A percentile compares a stretch with the other conserved stretches of the same genome.
phyloP scores from a whole-genome alignment of 2,797 vertebrate species.

The Xiphorhynchus erythropygius region DNA sequence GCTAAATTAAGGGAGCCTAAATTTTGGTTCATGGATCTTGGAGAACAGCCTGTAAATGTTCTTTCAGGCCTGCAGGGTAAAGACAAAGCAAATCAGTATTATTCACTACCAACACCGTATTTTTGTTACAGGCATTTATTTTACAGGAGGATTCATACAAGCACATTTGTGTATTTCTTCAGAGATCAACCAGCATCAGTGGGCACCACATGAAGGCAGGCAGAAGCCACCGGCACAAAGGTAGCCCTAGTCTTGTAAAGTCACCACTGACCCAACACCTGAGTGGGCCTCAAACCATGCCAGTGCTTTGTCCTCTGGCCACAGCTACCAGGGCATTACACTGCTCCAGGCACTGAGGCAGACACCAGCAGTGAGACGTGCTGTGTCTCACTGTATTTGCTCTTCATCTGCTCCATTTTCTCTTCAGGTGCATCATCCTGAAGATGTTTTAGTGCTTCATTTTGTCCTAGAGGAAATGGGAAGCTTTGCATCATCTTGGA shows the following conservation, averaged over 20 bases:
- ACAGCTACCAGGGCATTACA: not conserved
- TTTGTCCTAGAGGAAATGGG: not conserved
- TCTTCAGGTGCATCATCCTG: not conserved
- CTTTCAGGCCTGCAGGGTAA: not conserved
- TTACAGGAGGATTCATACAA: not conserved
- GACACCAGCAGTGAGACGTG: not conserved
- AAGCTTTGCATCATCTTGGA: not conserved
- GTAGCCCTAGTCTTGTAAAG: not conserved
- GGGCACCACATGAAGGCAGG: not conserved
- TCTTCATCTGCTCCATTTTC: not conserved
- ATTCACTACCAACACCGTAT: not conserved
- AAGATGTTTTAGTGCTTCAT: not conserved
- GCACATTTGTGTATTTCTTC: not conserved
- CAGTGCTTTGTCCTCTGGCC: not conserved
- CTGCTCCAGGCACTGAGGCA: fast-evolving
- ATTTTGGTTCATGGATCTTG: not conserved
- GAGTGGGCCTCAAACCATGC: not conserved
- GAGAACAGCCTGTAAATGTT: not conserved
- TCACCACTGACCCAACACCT: not conserved
- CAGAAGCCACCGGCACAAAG: not conserved
- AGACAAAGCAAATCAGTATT: not conserved
- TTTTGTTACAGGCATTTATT: not conserved
- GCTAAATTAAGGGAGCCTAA: not conserved
- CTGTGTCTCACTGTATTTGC: not conserved
- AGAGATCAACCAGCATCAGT: not conserved